These are phyloP conservation scores for Antechinus flavipes DNA, from an alignment of 2,113 vertebrate species.

Conservation along the genomic window DNA sequence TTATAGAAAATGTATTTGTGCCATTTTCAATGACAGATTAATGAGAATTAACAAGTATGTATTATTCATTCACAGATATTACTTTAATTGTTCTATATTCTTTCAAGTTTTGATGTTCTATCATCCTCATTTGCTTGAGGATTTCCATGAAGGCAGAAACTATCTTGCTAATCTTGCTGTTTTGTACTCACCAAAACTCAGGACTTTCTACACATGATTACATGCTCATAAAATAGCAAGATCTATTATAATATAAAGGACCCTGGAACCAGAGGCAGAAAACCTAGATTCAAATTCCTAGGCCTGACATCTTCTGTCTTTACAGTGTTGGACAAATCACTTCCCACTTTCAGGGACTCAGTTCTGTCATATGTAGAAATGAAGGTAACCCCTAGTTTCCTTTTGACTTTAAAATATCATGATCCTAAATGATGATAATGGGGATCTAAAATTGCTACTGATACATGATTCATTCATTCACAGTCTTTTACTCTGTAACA, in stretches of 20 bases:
- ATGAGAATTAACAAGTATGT: constrained; percentile 35
- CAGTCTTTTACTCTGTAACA: not conserved
- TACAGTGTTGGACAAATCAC: not conserved
- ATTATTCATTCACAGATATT: constrained; percentile 42
- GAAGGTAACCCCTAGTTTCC: not conserved
- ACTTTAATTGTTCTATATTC: constrained; percentile 51
- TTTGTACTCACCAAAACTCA: constrained; percentile 69
- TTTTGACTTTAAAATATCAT: not conserved
- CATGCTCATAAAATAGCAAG: constrained; percentile 28
- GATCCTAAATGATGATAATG: not conserved
- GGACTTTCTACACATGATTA: constrained; percentile 36
- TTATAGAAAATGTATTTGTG: constrained; percentile 11
- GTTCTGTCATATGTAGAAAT: not conserved
- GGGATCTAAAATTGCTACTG: too few species aligned
- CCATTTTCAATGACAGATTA: constrained; percentile 17
- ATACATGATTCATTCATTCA: not conserved
- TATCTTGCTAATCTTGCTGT: constrained; percentile 71
- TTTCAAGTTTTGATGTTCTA: constrained; percentile 62
- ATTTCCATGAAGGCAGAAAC: constrained; percentile 53
- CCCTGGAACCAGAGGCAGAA: not conserved
- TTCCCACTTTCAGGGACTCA: not conserved
- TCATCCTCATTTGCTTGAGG: constrained; percentile 72
- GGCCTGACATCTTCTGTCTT: not conserved
- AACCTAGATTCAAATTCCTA: not conserved
- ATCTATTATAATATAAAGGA: not conserved